Evolutionary conservation across 2,888 invertebrate species (phyloP), one percentile per base, ranked within the genome.

Genomic region (Hoplodrina ambigua): DNA sequence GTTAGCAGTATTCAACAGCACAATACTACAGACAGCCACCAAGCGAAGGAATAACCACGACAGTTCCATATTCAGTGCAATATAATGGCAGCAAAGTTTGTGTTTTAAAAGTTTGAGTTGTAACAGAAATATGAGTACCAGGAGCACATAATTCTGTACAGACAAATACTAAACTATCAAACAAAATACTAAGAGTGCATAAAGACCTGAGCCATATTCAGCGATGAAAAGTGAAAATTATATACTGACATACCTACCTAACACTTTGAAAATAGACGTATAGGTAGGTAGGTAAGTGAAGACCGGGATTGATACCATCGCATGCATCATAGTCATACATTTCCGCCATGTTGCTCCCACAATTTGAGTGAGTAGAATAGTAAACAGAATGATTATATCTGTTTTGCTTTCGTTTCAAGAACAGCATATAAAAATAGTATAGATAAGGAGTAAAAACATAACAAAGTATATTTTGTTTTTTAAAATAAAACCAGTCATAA

Each of bases 291-390:
- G 62, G 19, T 54, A 61, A 61, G 49, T 54, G 64, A 56, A 59
- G 59, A 69, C 75, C 70, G 77, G 76, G 56, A 56, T 74, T 46
- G 69, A 72, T 61, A 75, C 37, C 53, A 46, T 72, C 55, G 19
- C 30, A 60, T 57, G 59, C 59, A 63, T 69, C 80, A 69, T 41
- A 75, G 53, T 44, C 58, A 37, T 52, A 69, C 69, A 72, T 72
- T 71, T 78, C 81, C 65, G 65, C 55, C 44, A 69, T 77, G 61
- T 33, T 60, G 59, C 75, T 69, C 61, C 72, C 65, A 72, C 65
- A 77, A 71, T 58, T 37, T 30, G 59, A 66, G 65, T 65, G 62
- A 71, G 58, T 62, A 20, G 78, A 81, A 78, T 71, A 19, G 65
- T 65, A 78, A 81, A 65, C 55, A 71, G 8, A 49, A 49, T 54